Percentiles rank a stretch among this genome's conserved stretches.
Evolutionary conservation across 2,888 invertebrate genomes (phyloP).

Genomic region (Pristionchus maxplancki): DNA sequence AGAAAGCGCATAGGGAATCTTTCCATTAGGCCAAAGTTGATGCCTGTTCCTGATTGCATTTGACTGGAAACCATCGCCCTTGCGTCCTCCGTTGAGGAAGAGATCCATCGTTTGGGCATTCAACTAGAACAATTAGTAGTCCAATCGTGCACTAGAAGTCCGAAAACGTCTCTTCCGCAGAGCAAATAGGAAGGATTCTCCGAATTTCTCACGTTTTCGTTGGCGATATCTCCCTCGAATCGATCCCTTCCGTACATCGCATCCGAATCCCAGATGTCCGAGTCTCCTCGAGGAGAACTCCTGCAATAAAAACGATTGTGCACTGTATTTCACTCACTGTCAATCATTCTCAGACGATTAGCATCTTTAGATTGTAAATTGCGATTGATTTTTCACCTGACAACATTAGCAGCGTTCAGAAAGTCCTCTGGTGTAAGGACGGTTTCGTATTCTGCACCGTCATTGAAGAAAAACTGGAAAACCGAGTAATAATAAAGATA

Average conservation of each 20-base stretch:
- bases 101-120: conserved; percentile 69
- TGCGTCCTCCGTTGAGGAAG: conserved; percentile 70
- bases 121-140: background rate
- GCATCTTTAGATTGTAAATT: background rate
- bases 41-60: conserved; percentile 76
- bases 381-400: conserved; percentile 24
- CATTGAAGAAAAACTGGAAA: conserved; percentile 48
- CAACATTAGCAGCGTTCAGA: conserved; percentile 59
- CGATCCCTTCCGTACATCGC: conserved; percentile 74
- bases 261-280: conserved; percentile 74
- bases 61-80: conserved; percentile 62
- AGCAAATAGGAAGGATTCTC: conserved; percentile 2
- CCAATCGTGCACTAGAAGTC: background rate
- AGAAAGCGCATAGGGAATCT: conserved; percentile 75
- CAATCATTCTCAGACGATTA: background rate
- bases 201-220: conserved; percentile 67
- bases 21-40: conserved; percentile 74
- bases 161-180: background rate
- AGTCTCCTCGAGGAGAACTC: conserved; percentile 36
- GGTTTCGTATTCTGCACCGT: conserved; percentile 73
- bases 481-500: too few species aligned
- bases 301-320: too few species aligned
- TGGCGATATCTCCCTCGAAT: conserved; percentile 77
- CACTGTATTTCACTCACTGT: too few species aligned
- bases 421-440: conserved; percentile 74